A percentile compares a stretch with the other conserved stretches of the same genome.
phyloP scores from a whole-genome alignment of 1,140 invertebrate genomes.

The Harlomillsia oculata region DNA sequence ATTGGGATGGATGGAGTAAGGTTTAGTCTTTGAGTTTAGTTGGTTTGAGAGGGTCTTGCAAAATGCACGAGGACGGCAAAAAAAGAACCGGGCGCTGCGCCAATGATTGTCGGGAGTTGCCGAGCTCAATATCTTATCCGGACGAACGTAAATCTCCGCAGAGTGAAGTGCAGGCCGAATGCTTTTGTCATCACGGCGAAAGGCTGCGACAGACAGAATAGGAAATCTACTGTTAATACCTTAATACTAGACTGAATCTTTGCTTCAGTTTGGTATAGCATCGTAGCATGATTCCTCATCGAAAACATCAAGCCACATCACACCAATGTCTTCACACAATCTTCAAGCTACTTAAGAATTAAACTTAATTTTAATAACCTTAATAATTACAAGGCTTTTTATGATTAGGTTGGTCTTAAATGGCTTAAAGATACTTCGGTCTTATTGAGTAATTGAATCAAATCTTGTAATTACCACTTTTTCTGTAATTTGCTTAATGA shows the following conservation, averaged over 20 bases:
- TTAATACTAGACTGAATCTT: no score
- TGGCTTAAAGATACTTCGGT: no score
- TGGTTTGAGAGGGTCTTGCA: not conserved
- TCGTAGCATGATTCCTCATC: no score
- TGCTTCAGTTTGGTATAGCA: no score
- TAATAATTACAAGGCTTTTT: no score
- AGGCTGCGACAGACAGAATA: not conserved
- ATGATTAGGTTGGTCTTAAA: no score
- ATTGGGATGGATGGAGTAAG: not conserved
- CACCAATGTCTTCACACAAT: no score
- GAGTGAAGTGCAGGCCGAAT: not conserved
- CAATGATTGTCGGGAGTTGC: not conserved
- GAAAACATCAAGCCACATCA: no score
- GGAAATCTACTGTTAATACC: no score
- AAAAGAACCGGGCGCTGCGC: not conserved
- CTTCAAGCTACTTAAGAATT: no score
- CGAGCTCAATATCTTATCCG: not conserved
- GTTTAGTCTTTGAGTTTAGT: not conserved
- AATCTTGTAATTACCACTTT: slow-evolving; percentile 13
- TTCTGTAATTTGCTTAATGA: slow-evolving; percentile 14
- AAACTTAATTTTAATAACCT: no score
- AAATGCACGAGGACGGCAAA: not conserved
- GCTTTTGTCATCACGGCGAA: not conserved
- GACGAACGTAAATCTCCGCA: not conserved
- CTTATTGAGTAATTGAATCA: slow-evolving; percentile 16